phyloP scores from a whole-genome alignment of 2,888 invertebrate genomes.

The Leptinotarsa rubiginosa region DNA sequence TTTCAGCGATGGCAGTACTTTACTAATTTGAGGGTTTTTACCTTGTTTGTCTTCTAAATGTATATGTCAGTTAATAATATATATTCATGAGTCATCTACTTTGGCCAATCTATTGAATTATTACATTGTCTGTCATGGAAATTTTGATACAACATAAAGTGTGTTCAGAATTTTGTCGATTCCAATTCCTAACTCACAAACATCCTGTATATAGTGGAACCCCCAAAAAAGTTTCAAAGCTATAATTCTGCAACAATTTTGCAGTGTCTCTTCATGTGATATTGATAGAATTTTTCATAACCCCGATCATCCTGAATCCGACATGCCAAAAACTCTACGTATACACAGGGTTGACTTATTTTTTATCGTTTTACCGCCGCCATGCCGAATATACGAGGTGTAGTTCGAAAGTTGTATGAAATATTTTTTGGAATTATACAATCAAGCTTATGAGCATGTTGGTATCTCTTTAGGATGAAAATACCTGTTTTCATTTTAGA shows the following conservation, averaged over 20 bases:
- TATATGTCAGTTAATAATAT: too few relatives aligned
- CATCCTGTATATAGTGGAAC: not conserved
- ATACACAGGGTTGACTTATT: slow-evolving; percentile 33
- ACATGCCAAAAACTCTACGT: slow-evolving; percentile 38
- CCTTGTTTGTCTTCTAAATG: too few relatives aligned
- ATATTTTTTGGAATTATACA: slow-evolving; percentile 26
- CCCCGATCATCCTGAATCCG: slow-evolving; percentile 32
- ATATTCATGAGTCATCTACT: too few relatives aligned
- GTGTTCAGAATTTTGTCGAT: not conserved
- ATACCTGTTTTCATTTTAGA: not conserved
- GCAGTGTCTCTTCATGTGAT: slow-evolving; percentile 44
- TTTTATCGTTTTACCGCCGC: slow-evolving; percentile 22
- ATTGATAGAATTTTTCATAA: slow-evolving; percentile 44
- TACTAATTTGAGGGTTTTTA: too few relatives aligned
- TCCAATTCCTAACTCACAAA: not conserved
- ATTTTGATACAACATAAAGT: too few relatives aligned
- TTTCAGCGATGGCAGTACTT: too few relatives aligned
- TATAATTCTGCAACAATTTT: not conserved
- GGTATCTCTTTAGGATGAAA: slow-evolving; percentile 28
- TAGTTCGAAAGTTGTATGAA: slow-evolving; percentile 15
- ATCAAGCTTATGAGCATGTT: slow-evolving; percentile 29
- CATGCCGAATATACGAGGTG: slow-evolving; percentile 16
- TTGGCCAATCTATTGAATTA: too few relatives aligned
- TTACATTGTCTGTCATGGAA: too few relatives aligned
- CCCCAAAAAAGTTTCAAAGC: not conserved